phyloP scores from a whole-genome alignment of 2,113 vertebrate genomes.

The Motacilla alba region DNA sequence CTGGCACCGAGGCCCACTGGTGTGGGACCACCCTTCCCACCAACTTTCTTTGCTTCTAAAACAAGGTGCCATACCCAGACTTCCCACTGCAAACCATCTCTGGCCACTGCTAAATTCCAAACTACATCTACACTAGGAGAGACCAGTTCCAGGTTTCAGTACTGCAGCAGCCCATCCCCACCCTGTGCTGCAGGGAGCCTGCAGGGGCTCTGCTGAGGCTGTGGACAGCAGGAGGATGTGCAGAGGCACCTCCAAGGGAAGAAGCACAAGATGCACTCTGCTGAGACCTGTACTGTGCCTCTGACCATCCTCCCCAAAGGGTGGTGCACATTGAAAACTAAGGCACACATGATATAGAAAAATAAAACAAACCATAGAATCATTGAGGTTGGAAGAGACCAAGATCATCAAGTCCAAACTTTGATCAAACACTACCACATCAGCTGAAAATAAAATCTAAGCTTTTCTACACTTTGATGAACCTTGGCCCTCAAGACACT shows the following conservation, averaged over 20 bases:
- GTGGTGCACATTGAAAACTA: neutral
- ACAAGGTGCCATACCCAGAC: neutral
- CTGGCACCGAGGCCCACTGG: neutral
- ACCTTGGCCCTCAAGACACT: neutral
- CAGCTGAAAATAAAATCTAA: neutral
- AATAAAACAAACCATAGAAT: neutral
- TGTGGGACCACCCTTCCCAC: neutral
- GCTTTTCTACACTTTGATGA: neutral
- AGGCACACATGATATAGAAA: neutral
- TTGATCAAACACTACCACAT: rapidly evolving
- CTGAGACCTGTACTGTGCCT: neutral
- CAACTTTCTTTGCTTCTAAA: neutral
- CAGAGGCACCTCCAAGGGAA: neutral
- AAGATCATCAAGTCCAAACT: neutral
- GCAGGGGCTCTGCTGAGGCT: neutral
- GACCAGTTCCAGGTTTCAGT: neutral
- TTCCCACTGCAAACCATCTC: neutral
- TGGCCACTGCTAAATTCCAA: neutral
- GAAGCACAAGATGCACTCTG: neutral
- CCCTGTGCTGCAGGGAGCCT: neutral
- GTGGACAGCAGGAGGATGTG: neutral
- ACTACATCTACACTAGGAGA: neutral
- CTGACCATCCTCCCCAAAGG: neutral
- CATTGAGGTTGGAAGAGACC: neutral
- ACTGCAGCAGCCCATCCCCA: neutral